Evolutionary conservation across 1,140 invertebrate genomes (phyloP).

Genomic region (Drosophila elegans): DNA sequence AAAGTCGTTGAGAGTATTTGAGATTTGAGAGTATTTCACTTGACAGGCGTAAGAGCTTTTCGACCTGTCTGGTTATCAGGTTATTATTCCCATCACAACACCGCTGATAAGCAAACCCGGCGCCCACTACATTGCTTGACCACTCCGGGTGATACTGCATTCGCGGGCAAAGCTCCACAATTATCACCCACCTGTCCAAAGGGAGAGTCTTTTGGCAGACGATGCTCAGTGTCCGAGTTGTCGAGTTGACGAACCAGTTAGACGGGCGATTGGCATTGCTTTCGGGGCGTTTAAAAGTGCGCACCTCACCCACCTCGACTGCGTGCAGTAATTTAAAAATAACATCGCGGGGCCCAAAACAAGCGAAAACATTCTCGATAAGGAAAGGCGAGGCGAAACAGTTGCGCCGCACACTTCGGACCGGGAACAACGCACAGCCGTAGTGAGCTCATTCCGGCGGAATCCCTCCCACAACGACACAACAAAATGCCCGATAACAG

Average conservation of each 20-base stretch:
- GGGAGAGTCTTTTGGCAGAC: conserved; percentile 29
- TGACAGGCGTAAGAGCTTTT: conserved; percentile 10
- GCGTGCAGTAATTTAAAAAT: conserved; percentile 41
- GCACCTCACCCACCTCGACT: conserved; percentile 33
- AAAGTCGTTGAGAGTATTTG: too few species aligned
- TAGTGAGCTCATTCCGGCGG: conserved; percentile 42
- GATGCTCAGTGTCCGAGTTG: conserved; percentile 42
- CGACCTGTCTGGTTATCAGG: conserved; percentile 16
- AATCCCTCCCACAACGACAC: neutral
- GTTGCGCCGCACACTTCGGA: conserved; percentile 41
- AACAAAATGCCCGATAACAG: conserved; percentile 78
- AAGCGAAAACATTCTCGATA: conserved; percentile 62
- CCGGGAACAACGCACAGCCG: conserved; percentile 23
- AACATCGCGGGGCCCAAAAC: conserved; percentile 40
- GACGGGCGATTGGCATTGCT: conserved; percentile 40
- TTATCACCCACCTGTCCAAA: conserved; percentile 15
- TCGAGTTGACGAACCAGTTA: conserved; percentile 53
- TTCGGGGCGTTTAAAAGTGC: conserved; percentile 34
- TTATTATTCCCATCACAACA: conserved; percentile 17
- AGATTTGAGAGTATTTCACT: neutral
- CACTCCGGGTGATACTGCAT: neutral
- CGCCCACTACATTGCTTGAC: conserved; percentile 35
- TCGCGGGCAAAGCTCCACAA: conserved; percentile 20
- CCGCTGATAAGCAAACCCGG: conserved; percentile 29
- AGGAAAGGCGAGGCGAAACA: conserved; percentile 28